These are phyloP conservation scores for Phenacoccus solenopsis DNA, from an alignment of 1,140 invertebrate genomes.

Conservation along the genomic window DNA sequence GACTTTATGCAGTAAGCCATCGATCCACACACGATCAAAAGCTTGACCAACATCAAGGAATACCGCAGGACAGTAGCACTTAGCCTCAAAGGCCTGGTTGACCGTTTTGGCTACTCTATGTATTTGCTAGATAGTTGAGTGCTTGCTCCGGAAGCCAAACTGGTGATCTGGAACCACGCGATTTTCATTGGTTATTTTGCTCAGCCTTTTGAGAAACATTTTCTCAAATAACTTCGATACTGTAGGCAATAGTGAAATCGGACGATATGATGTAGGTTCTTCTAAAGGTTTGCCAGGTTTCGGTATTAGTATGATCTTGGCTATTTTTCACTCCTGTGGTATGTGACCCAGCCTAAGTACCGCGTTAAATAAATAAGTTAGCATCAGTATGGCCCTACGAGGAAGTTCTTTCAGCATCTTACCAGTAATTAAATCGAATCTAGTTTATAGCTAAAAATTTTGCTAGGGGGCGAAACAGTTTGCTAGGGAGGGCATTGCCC, in stretches of 20 bases:
- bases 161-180: slow-evolving; percentile 30
- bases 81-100: no score
- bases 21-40: background rate
- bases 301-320: slow-evolving; percentile 30
- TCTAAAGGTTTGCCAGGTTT: slow-evolving; percentile 29
- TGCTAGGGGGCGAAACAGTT: no score
- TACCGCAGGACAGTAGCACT: no score
- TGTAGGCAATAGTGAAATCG: slow-evolving; percentile 30
- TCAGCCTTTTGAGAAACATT: no score
- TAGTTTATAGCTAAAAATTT: no score
- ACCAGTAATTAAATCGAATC: no score
- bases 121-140: slow-evolving; percentile 29
- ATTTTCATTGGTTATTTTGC: slow-evolving; percentile 21
- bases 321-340: slow-evolving; percentile 33
- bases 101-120: slow-evolving; percentile 12
- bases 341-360: no score
- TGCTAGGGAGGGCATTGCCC: no score
- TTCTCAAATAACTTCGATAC: slow-evolving; percentile 18
- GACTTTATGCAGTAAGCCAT: slow-evolving; percentile 11
- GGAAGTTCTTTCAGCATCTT: no score
- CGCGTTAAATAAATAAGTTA: no score
- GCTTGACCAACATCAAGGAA: no score
- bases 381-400: no score
- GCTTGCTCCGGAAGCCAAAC: slow-evolving; percentile 29
- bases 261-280: slow-evolving; percentile 28